These are phyloP conservation scores for Phaenicophaeus curvirostris DNA, from an alignment of 2,797 vertebrate species.

Conservation along the genomic window DNA sequence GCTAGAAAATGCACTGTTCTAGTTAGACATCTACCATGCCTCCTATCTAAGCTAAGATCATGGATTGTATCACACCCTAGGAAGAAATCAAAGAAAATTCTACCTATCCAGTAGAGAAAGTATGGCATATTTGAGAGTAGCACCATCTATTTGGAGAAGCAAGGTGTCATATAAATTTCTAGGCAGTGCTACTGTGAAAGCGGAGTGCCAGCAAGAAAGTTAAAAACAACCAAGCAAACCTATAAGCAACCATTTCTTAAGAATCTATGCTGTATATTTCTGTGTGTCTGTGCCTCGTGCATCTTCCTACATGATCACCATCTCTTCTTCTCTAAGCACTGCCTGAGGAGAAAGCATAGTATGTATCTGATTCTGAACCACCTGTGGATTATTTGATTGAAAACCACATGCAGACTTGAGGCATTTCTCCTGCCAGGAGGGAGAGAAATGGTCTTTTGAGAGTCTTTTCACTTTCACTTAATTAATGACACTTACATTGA, in stretches of 20 bases:
- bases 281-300: neutral
- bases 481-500: neutral
- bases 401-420: neutral
- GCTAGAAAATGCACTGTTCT: neutral
- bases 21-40: neutral
- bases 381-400: neutral
- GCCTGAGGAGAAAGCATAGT: neutral
- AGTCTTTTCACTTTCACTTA: neutral
- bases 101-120: neutral
- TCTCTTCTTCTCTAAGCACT: neutral
- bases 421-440: fast-evolving
- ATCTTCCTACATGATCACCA: neutral
- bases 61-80: neutral
- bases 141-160: neutral
- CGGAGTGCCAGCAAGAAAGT: neutral
- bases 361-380: neutral
- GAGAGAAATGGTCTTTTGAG: neutral
- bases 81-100: neutral
- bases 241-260: neutral
- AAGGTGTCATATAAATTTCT: neutral
- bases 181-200: neutral
- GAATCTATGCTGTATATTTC: neutral
- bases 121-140: neutral
- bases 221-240: neutral
- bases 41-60: neutral